Conservation (phyloP, 2,113 vertebrate species). For the Mirza zaza region DNA sequence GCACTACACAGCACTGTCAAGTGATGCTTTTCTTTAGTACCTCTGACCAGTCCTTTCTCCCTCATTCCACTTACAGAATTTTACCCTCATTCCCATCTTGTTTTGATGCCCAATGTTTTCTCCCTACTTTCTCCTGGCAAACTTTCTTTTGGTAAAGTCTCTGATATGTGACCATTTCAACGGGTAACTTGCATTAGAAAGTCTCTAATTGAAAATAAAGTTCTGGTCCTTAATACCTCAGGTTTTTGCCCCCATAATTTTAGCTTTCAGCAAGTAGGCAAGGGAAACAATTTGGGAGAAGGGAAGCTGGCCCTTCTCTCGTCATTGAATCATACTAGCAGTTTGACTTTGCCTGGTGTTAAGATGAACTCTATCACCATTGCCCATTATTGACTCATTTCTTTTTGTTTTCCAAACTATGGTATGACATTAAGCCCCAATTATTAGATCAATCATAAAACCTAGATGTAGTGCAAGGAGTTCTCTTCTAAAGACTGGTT, state of each 20-base stretch:
- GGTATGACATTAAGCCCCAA: background rate
- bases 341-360: background rate
- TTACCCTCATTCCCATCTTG: background rate
- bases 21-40: background rate
- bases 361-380: background rate
- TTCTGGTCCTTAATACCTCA: background rate
- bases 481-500: background rate
- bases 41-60: background rate
- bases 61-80: background rate
- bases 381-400: background rate
- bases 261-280: background rate
- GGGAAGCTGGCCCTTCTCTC: background rate
- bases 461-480: background rate
- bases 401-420: background rate
- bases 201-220: background rate
- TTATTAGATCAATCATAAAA: background rate
- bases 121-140: background rate
- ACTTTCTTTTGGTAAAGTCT: background rate
- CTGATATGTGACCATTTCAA: background rate
- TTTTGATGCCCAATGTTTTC: background rate
- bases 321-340: background rate
- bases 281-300: background rate
- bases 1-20: fast-evolving
- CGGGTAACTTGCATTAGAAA: background rate
- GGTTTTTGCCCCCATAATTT: background rate